These are phyloP conservation scores for Brachypteracias leptosomus DNA, from an alignment of 2,113 vertebrate genomes.

Conservation along the genomic window DNA sequence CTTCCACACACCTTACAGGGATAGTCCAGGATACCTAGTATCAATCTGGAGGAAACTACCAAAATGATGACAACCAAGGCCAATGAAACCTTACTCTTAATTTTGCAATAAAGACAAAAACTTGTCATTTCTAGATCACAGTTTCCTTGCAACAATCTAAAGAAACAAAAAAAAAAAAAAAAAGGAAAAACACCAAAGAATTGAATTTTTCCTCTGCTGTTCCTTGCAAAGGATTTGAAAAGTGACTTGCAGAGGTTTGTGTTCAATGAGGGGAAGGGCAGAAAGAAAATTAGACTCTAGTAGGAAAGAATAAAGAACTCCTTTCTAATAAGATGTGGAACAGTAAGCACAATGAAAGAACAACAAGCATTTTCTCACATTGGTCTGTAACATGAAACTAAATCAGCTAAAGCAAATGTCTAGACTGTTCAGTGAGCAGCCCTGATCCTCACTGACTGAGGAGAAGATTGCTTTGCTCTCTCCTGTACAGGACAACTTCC, in stretches of 20 bases:
- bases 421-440: neutral
- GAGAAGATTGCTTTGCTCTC: neutral
- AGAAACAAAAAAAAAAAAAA: neutral
- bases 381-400: neutral
- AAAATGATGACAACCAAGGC: neutral
- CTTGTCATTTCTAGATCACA: neutral
- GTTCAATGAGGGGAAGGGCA: neutral
- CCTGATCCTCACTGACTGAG: neutral
- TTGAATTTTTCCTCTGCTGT: neutral
- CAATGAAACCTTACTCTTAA: neutral
- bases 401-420: neutral
- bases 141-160: neutral
- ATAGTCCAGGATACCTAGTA: neutral
- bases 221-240: neutral
- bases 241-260: neutral
- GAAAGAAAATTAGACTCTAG: neutral
- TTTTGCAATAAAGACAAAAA: neutral
- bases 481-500: neutral
- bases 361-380: slow-evolving; percentile 21
- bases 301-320: neutral
- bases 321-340: neutral
- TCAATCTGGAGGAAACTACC: neutral
- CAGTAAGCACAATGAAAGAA: neutral
- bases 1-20: neutral
- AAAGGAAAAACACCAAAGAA: no score